Evolutionary conservation across 2,113 vertebrate species (phyloP).

Genomic region (Nyctibius bracteatus): DNA sequence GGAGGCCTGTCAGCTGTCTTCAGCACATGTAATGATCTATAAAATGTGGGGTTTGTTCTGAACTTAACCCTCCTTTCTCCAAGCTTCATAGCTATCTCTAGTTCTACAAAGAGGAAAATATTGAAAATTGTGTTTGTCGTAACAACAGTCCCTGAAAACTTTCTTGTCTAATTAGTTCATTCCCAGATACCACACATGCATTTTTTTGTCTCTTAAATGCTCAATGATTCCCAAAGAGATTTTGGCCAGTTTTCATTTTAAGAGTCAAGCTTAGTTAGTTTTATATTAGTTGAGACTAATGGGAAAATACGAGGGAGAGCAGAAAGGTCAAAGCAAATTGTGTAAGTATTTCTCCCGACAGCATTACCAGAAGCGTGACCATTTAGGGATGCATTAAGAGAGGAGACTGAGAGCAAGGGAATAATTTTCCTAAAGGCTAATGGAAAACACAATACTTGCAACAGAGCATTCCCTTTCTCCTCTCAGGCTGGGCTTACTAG

Average conservation of each 20-base stretch:
- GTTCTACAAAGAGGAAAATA: background rate
- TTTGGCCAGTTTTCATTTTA: background rate
- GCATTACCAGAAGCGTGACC: background rate
- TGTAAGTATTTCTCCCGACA: background rate
- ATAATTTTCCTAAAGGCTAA: background rate
- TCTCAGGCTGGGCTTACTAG: background rate
- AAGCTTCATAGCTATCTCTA: background rate
- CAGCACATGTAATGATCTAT: background rate
- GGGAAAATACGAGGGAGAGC: slow-evolving; percentile 19
- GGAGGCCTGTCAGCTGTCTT: background rate
- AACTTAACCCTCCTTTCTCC: background rate
- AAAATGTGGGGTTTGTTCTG: background rate
- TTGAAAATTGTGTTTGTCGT: background rate
- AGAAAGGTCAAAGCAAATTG: slow-evolving; percentile 26
- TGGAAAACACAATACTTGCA: background rate
- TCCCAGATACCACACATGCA: background rate
- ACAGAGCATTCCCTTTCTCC: background rate
- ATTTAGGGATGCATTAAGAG: slow-evolving; percentile 9
- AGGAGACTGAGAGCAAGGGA: background rate
- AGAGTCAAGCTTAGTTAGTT: slow-evolving; percentile 47
- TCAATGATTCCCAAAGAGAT: background rate
- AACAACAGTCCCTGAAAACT: background rate
- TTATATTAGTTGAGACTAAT: slow-evolving; percentile 37
- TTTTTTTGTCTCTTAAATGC: background rate
- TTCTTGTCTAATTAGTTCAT: background rate